Evolutionary conservation across 2,888 invertebrate species (phyloP).

Genomic region (Elmis aenea): DNA sequence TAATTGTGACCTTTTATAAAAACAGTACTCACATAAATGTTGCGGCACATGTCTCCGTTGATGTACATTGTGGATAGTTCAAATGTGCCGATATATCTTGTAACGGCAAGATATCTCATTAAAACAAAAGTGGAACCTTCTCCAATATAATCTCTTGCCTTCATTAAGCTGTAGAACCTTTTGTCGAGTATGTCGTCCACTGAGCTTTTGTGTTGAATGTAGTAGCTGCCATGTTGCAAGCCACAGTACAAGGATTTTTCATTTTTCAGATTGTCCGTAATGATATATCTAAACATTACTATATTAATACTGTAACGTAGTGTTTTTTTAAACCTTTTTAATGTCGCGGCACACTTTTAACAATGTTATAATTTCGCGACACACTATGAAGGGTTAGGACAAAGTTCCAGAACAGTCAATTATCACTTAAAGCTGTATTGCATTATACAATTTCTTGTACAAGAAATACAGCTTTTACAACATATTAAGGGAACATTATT

Average conservation of each 20-base stretch:
- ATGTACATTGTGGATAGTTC: slow-evolving; percentile 55
- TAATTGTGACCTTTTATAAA: too few relatives aligned
- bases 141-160: slow-evolving; percentile 52
- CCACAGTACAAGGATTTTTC: slow-evolving; percentile 54
- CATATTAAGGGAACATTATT: too few relatives aligned
- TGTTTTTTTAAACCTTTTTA: too few relatives aligned
- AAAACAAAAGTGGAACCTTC: slow-evolving; percentile 60
- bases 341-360: too few relatives aligned
- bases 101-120: slow-evolving; percentile 56
- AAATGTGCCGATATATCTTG: slow-evolving; percentile 51
- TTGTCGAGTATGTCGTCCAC: slow-evolving; percentile 47
- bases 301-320: not conserved
- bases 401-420: too few relatives aligned
- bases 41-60: slow-evolving; percentile 55
- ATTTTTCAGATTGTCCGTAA: slow-evolving; percentile 43
- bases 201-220: slow-evolving; percentile 50
- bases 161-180: slow-evolving; percentile 50
- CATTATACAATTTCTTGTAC: too few relatives aligned
- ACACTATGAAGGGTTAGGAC: too few relatives aligned
- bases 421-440: too few relatives aligned
- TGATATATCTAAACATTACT: slow-evolving; percentile 35
- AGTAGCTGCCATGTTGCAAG: slow-evolving; percentile 54
- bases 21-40: slow-evolving; percentile 56
- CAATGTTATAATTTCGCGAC: too few relatives aligned
- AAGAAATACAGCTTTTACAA: too few relatives aligned